A percentile compares a stretch with the other conserved stretches of the same genome.
phyloP scores from a whole-genome alignment of 1,140 invertebrate genomes.

The Elymnias hypermnestra region DNA sequence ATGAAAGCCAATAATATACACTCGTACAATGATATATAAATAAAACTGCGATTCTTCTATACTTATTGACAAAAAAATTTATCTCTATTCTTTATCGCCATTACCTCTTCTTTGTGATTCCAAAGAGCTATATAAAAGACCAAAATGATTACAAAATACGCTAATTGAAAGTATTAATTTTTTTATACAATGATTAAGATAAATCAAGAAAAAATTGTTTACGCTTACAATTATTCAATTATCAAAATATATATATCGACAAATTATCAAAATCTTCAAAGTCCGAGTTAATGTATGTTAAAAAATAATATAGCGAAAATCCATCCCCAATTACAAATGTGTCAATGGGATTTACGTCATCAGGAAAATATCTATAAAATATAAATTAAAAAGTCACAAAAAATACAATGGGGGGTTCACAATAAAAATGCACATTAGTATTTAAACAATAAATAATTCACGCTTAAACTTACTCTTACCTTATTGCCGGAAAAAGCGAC shows the following conservation, averaged over 20 bases:
- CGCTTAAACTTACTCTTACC: constrained; percentile 31
- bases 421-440: constrained; percentile 42
- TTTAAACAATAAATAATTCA: constrained; percentile 33
- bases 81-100: too few relatives aligned
- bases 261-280: constrained; percentile 21
- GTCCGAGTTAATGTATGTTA: too few relatives aligned
- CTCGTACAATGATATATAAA: constrained; percentile 3
- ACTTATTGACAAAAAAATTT: neutral
- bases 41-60: neutral
- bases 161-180: too few relatives aligned
- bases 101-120: too few relatives aligned
- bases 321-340: neutral
- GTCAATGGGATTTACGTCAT: too few relatives aligned
- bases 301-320: constrained; percentile 17
- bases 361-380: too few relatives aligned
- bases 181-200: too few relatives aligned
- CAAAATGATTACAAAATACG: too few relatives aligned
- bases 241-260: constrained; percentile 12
- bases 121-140: too few relatives aligned
- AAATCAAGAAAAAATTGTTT: too few relatives aligned
- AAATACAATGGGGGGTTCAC: constrained; percentile 25
- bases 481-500: constrained; percentile 41
- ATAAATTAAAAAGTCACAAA: constrained; percentile 4
- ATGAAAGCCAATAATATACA: constrained; percentile 8
- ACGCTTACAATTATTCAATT: constrained; percentile 7